Base-by-base conservation (phyloP, 2,888 invertebrate species). In the Dexiosoma caninum region DNA sequence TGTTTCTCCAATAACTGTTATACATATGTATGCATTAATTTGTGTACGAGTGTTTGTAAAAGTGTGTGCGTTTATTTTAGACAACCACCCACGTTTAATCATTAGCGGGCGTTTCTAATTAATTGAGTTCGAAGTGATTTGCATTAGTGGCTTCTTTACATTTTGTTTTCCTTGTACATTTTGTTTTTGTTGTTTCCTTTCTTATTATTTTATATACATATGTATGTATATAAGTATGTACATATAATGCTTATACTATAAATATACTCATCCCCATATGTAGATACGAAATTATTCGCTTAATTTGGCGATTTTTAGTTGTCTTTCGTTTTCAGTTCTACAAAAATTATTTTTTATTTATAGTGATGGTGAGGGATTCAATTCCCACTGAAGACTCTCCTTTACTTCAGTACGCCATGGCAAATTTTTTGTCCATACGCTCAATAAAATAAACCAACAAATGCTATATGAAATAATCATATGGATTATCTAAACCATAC, bases 71-170 rank as follows among this genome's bases (percentile, higher is more conserved):
- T 55, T 19, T 46, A 8, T 49, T 70, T 46, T 21, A 77, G 37
- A 14, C 35, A 67, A 69, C 72, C 77, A 81, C 81, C 81, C 81
- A 81, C 81, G 72, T 81, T 62, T 77, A 67, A 51, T 62, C 71
- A 77, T 77, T 77, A 77, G 62, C 77, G 71, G 71, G 71, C 55
- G 72, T 72, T 77, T 81, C 55, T 77, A 81, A 81, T 77, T 81
- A 81, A 81, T 72, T 81, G 57, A 72, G 72, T 77, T 64, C 32
- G 16, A 49, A n/a, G 19, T 42, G 12, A 14, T 16, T 57, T 46
- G 57, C 69, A 46, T 46, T 74, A 53, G 23, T 12, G 12, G 35
- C 27, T 55, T 62, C 66, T 51, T 40, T 74, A 55, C 14, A 37
- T 69, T 64, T 51, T 59, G n/a, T 53, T 37, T 67, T 51, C 3